Evolutionary conservation across 2,113 vertebrate genomes (phyloP).

Genomic region (Sula dactylatra): DNA sequence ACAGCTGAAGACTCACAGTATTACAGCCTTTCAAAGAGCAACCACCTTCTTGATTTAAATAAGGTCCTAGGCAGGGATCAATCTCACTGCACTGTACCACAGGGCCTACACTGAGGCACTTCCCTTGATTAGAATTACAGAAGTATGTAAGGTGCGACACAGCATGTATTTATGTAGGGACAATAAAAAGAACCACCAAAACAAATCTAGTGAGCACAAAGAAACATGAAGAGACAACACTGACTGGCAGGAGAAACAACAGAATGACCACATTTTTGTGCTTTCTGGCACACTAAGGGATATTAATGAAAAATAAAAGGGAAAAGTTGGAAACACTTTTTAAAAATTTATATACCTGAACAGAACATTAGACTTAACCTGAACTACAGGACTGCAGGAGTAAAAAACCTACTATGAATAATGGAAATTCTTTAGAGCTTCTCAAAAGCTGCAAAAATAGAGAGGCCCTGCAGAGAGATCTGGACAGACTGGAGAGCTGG

Average conservation of each 20-base stretch:
- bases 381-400: not conserved
- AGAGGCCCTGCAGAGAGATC: too few species aligned
- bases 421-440: not conserved
- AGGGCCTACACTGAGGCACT: not conserved
- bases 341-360: not conserved
- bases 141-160: not conserved
- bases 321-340: not conserved
- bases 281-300: not conserved
- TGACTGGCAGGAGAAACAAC: not conserved
- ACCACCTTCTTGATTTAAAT: not conserved
- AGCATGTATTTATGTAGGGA: too few species aligned
- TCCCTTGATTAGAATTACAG: not conserved
- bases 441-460: not conserved
- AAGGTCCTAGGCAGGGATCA: not conserved
- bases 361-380: not conserved
- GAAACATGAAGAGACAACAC: not conserved
- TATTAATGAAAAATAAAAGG: not conserved
- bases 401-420: not conserved
- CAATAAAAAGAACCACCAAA: not conserved
- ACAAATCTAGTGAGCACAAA: not conserved
- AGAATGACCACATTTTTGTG: not conserved
- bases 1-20: not conserved
- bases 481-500: too few species aligned
- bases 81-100: not conserved
- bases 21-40: not conserved